A percentile compares a stretch with the other conserved stretches of the same genome.
phyloP scores from a whole-genome alignment of 92 coral and sea anemone genomes.

The Epizoanthus scotinus region DNA sequence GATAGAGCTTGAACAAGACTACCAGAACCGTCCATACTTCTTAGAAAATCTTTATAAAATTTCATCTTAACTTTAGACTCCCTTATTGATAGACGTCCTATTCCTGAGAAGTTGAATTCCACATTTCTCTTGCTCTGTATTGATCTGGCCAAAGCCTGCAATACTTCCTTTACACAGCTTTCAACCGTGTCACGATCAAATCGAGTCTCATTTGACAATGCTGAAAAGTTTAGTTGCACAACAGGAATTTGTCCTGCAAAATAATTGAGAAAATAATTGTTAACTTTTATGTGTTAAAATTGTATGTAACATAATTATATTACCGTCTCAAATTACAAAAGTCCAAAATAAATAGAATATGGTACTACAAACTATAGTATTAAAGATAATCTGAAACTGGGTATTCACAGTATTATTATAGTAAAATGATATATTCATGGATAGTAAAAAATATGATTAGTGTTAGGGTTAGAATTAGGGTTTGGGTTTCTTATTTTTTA shows the following conservation, averaged over 20 bases:
- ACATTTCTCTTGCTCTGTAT: conserved; percentile 93
- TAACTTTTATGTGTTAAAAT: too few relatives aligned
- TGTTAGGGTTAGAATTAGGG: too few relatives aligned
- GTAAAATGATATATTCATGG: too few relatives aligned
- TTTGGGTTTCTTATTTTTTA: too few relatives aligned
- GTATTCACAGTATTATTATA: too few relatives aligned
- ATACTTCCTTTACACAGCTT: conserved; percentile 95
- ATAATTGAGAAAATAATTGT: background rate
- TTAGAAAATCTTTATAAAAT: conserved; percentile 90
- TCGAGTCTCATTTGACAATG: conserved; percentile 80
- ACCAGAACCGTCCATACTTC: conserved; percentile 94
- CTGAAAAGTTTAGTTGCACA: conserved; percentile 90
- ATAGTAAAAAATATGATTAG: too few relatives aligned
- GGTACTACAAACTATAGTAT: too few relatives aligned
- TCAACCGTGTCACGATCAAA: conserved; percentile 95
- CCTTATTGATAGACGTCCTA: conserved; percentile 90
- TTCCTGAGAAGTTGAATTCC: conserved; percentile 93
- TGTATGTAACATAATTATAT: too few relatives aligned
- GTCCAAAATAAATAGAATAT: too few relatives aligned
- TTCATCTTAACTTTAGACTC: conserved; percentile 97
- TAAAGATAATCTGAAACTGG: too few relatives aligned
- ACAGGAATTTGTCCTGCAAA: conserved; percentile 92
- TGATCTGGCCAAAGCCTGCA: conserved; percentile 91
- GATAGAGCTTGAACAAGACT: conserved; percentile 85
- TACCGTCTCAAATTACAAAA: too few relatives aligned